Evolutionary conservation across 1,140 invertebrate genomes (phyloP).

Genomic region (Drosophila kepulauana): DNA sequence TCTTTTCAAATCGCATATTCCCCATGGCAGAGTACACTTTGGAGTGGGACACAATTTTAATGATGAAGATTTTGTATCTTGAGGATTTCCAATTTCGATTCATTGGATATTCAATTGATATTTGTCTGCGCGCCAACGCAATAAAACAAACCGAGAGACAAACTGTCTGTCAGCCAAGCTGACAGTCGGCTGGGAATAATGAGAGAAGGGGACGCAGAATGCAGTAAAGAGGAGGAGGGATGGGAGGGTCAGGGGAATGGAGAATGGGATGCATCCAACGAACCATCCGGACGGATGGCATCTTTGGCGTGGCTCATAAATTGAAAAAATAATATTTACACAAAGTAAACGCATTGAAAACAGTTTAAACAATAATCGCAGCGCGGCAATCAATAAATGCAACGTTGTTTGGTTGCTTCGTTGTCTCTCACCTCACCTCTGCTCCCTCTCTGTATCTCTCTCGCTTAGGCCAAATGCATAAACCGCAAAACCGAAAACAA

Average conservation of each 20-base stretch:
- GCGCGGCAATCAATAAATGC: conserved; percentile 79
- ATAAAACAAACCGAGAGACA: conserved; percentile 38
- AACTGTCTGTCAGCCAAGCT: conserved; percentile 32
- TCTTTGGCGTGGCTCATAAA: conserved; percentile 69
- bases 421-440: not conserved
- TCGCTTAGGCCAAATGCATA: conserved; percentile 35
- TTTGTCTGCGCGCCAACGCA: conserved; percentile 74
- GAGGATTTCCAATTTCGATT: conserved; percentile 73
- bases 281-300: conserved; percentile 49
- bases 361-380: conserved; percentile 83
- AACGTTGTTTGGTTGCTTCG: conserved; percentile 26
- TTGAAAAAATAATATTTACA: conserved; percentile 83
- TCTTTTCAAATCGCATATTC: not conserved
- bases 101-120: conserved; percentile 75
- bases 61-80: conserved; percentile 68
- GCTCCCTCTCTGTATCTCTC: not conserved
- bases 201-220: not conserved
- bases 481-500: conserved; percentile 36
- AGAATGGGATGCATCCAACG: conserved; percentile 2
- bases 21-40: not conserved
- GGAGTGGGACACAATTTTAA: conserved; percentile 48
- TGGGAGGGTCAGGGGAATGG: not conserved
- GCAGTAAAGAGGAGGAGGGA: not conserved
- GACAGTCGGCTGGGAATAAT: conserved; percentile 8
- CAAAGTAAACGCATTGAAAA: conserved; percentile 83